A percentile compares a stretch with the other conserved stretches of the same genome.
Evolutionary conservation across 2,797 vertebrate species (phyloP).

Genomic region (Picus viridis): DNA sequence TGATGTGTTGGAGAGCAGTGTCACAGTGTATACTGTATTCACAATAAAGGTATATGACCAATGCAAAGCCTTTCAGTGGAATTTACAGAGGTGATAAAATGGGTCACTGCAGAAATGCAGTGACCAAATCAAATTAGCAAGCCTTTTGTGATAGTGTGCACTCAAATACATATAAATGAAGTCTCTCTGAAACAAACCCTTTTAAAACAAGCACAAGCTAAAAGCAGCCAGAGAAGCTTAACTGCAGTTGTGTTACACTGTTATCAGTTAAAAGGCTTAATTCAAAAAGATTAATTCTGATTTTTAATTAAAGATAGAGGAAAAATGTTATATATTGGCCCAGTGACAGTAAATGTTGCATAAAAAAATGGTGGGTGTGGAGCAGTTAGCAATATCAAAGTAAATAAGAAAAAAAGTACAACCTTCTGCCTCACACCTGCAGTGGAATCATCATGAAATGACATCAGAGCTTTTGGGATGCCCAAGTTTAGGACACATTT

Average conservation of each 20-base stretch:
- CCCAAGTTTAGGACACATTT: neutral
- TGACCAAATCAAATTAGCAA: constrained; percentile 45
- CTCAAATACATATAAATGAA: neutral
- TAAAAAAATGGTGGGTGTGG: neutral
- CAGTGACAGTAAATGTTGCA: neutral
- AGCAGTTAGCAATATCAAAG: neutral
- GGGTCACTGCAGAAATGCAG: constrained; percentile 25
- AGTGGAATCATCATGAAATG: constrained; percentile 25
- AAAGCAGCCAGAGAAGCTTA: neutral
- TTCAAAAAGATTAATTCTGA: constrained; percentile 6
- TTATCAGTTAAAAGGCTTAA: constrained; percentile 26
- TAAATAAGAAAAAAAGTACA: neutral
- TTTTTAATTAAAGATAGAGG: constrained; percentile 60
- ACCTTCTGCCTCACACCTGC: neutral
- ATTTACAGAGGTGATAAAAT: constrained; percentile 63
- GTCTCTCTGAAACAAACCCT: neutral
- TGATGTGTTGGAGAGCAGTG: neutral
- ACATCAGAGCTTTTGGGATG: constrained; percentile 3
- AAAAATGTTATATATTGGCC: neutral
- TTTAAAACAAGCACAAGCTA: neutral
- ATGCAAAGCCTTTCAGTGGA: neutral
- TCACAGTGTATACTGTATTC: neutral
- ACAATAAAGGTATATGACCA: neutral
- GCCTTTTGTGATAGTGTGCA: neutral
- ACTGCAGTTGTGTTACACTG: neutral